Conservation (phyloP, 2,797 vertebrate species). For the Sciurus carolinensis region DNA sequence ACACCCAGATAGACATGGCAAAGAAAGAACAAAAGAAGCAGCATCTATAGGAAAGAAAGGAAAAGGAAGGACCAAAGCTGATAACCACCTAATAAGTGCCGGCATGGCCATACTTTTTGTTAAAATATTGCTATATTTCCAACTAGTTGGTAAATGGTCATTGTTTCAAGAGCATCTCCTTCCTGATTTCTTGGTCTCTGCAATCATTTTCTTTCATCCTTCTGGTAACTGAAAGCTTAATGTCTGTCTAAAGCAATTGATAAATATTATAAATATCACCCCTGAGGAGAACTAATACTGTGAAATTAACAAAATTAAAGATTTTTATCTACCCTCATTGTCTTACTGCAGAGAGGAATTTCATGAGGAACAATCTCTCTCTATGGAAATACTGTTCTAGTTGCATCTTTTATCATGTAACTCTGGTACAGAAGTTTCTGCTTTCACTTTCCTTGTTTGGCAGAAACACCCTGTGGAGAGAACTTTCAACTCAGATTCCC, state of each 20-base stretch:
- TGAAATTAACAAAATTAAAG: background rate
- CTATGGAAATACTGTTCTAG: background rate
- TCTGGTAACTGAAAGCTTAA: background rate
- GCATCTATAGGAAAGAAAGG: background rate
- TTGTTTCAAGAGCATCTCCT: background rate
- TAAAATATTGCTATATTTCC: background rate
- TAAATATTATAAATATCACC: background rate
- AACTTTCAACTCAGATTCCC: background rate
- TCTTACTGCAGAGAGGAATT: background rate
- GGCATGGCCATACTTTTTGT: background rate
- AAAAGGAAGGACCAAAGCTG: background rate
- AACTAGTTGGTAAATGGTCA: background rate
- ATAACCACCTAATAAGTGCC: too few relatives aligned
- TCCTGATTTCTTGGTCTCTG: background rate
- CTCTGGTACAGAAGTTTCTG: background rate
- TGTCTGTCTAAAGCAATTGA: background rate
- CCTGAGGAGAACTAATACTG: background rate
- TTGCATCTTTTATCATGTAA: background rate
- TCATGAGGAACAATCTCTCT: background rate
- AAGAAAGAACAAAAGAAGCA: too few relatives aligned
- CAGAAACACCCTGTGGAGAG: background rate
- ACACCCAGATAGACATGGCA: rapidly evolving
- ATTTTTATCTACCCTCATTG: background rate
- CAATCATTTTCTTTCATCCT: background rate
- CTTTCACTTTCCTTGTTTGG: background rate